phyloP scores from a whole-genome alignment of 1,140 invertebrate species.

The Andricus grossulariae region DNA sequence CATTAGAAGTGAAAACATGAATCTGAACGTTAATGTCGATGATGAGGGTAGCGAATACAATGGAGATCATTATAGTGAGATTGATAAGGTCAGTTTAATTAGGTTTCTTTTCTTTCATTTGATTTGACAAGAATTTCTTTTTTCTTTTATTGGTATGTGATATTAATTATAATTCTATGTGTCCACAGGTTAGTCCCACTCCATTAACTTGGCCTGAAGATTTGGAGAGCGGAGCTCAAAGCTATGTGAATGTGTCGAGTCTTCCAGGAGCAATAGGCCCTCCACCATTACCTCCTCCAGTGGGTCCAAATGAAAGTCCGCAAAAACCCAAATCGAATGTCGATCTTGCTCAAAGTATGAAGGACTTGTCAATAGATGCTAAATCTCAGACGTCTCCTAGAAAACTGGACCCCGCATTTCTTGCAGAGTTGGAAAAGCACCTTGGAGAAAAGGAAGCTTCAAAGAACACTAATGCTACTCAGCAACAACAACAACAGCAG shows the following conservation, averaged over 20 bases:
- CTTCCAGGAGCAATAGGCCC: conserved; percentile 31
- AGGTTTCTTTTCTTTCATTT: background rate
- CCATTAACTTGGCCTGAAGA: conserved; percentile 68
- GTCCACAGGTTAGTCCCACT: conserved; percentile 6
- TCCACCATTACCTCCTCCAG: conserved; percentile 53
- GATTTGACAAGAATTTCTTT: background rate
- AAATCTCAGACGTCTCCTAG: conserved; percentile 55
- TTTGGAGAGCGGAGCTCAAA: conserved; percentile 51
- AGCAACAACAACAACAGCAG: conserved; percentile 38
- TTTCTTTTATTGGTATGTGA: background rate
- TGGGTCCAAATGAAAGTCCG: conserved; percentile 64
- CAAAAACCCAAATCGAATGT: conserved; percentile 63
- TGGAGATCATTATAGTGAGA: conserved; percentile 65
- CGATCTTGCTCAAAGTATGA: conserved; percentile 66
- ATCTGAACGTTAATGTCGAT: conserved; percentile 60
- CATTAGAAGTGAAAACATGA: conserved; percentile 54
- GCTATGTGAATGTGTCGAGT: conserved; percentile 62
- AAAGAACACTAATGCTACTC: conserved; percentile 72
- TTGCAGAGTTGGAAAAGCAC: conserved; percentile 80
- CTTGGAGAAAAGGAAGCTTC: conserved; percentile 76
- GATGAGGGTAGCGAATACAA: conserved; percentile 44
- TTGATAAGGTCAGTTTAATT: conserved; percentile 53
- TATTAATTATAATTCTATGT: background rate
- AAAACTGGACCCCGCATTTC: conserved; percentile 78
- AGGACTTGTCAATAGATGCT: conserved; percentile 62